Evolutionary conservation across 1,140 invertebrate genomes (phyloP).

Genomic region (Uloborus diversus): DNA sequence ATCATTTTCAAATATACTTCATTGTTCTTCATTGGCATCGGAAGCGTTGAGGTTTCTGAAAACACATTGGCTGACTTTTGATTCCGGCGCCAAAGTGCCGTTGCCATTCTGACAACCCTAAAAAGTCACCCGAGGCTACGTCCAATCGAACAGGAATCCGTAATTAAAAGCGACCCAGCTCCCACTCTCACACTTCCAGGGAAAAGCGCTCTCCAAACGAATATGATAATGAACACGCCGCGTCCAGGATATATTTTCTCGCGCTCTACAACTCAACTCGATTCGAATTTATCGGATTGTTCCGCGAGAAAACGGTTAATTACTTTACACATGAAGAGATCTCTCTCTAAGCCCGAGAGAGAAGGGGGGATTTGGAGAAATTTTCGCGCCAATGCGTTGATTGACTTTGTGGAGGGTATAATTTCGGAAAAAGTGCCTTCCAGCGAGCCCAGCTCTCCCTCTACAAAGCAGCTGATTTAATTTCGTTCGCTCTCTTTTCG

Average conservation of each 20-base stretch:
- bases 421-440: constrained; percentile 34
- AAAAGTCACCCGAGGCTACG: constrained; percentile 53
- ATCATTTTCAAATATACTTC: too few species aligned
- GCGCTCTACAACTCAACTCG: constrained; percentile 24
- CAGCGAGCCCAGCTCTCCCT: not conserved
- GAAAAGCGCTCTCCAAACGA: not conserved
- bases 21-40: too few species aligned
- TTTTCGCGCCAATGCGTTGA: constrained; percentile 52
- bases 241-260: constrained; percentile 50
- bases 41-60: not conserved
- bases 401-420: constrained; percentile 46
- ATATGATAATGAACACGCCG: constrained; percentile 39
- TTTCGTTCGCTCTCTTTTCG: constrained; percentile 16
- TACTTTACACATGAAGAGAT: constrained; percentile 26
- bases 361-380: constrained; percentile 26
- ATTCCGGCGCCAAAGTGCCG: not conserved
- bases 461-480: constrained; percentile 34
- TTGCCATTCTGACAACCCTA: constrained; percentile 35
- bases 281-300: constrained; percentile 51
- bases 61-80: not conserved
- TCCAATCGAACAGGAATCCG: constrained; percentile 56
- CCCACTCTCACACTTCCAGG: not conserved
- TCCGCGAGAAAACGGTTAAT: constrained; percentile 41
- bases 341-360: not conserved
- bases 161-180: constrained; percentile 47